Evolutionary conservation across 2,888 invertebrate genomes (phyloP), one percentile per base, ranked within the genome.

Genomic region (Congeria kusceri): DNA sequence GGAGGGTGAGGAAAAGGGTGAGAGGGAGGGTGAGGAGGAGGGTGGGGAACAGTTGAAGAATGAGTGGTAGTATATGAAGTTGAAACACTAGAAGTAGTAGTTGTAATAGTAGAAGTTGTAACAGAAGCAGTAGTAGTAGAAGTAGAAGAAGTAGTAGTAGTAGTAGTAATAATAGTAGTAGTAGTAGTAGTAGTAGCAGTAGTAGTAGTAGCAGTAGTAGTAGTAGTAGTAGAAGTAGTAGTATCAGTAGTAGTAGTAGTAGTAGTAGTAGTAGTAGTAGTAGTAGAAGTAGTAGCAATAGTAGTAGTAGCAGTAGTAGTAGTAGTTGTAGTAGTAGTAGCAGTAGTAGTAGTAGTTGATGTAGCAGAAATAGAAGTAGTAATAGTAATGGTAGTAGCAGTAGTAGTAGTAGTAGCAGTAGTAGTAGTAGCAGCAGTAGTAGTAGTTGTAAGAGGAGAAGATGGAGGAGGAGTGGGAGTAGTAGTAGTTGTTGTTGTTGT

Each of bases 361-460:
- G 49, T 49, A 49, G 49, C 18, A 18, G 49, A 9, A 49, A 15
- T 49, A 20, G 49, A 9, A 49, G 49, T 49, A 20, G 49, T 49
- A 49, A 15, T 49, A 49, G 49, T 49, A 49, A 15, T 20, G 47
- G 65, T 28, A 65, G 65, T 49, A 47, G 46, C 7, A 65, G 46
- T 49, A 23, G 65, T 49, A 65, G 49, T 27, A 65, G 65, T 27
- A 65, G 65, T 28, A 46, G 65, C 18, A 65, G 65, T n/a, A 65
- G 23, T 28, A 47, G 65, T 25, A 47, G 49, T 49, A 47, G 65
- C 18, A 65, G 49, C 23, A 65, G 65, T 25, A 65, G 65, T 53
- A 49, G 65, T 47, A 49, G 49, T 65, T 25, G 65, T 49, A 49
- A 20, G 23, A 49, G 65, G n/a, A 44, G 46, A 2, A 44, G 64